A percentile compares a stretch with the other conserved stretches of the same genome.
phyloP scores from a whole-genome alignment of 2,797 vertebrate species.

The Moxostoma hubbsi region DNA sequence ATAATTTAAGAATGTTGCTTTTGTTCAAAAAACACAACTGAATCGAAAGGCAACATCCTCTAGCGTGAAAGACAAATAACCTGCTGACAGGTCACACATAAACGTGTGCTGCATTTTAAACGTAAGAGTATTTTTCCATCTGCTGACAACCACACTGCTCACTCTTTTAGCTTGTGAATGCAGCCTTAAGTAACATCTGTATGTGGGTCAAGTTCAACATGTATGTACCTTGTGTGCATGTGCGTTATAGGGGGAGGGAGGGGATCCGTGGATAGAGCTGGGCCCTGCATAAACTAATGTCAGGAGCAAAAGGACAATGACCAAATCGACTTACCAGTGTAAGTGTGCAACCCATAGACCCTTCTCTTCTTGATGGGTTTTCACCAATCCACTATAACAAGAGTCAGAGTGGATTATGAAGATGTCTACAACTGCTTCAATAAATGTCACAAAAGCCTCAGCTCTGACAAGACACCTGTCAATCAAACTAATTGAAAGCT shows the following conservation, averaged over 20 bases:
- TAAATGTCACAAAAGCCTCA: not conserved
- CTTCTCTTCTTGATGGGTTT: not conserved
- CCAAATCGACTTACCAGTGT: not conserved
- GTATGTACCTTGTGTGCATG: constrained; percentile 4
- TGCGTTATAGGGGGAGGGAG: not conserved
- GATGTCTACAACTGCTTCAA: not conserved
- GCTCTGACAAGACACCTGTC: not conserved
- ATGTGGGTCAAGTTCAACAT: constrained; percentile 32
- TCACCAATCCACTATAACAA: not conserved
- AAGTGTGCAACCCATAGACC: not conserved
- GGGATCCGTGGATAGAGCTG: not conserved
- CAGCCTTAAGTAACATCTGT: constrained; percentile 8
- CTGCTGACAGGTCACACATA: not conserved
- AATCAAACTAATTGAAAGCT: not conserved
- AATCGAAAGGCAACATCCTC: not conserved
- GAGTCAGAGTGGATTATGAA: not conserved
- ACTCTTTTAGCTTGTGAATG: not conserved
- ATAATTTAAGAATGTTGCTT: too few relatives aligned
- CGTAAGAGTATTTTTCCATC: not conserved
- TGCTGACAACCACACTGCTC: not conserved
- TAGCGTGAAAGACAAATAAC: not conserved
- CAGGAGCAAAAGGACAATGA: not conserved
- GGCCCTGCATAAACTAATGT: not conserved
- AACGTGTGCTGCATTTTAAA: not conserved
- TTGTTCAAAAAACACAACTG: not conserved